Percentiles rank a stretch among this genome's conserved stretches.
These are phyloP conservation scores for Melikaiella ostensackeni DNA, from an alignment of 2,888 invertebrate genomes.

Conservation along the genomic window DNA sequence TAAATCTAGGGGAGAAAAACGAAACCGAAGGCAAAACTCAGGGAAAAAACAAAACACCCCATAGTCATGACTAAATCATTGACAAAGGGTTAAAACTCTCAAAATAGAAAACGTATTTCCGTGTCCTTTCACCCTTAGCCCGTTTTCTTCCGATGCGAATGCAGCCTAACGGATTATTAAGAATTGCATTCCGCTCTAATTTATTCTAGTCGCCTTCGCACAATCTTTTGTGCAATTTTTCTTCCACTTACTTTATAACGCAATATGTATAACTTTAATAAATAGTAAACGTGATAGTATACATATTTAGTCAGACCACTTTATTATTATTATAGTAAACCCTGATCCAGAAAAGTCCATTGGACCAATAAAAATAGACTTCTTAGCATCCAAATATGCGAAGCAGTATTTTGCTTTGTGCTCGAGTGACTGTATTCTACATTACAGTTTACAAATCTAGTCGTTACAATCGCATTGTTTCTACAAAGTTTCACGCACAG, in stretches of 20 bases:
- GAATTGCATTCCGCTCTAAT: slow-evolving; percentile 16
- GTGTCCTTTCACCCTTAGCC: background rate
- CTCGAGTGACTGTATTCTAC: slow-evolving; percentile 25
- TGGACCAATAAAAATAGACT: slow-evolving; percentile 39
- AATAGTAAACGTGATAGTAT: slow-evolving; percentile 44
- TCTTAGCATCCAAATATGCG: slow-evolving; percentile 19
- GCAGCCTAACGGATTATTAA: slow-evolving; percentile 18
- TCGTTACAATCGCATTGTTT: slow-evolving; percentile 26
- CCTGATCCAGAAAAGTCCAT: slow-evolving; percentile 31
- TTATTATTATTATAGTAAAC: slow-evolving; percentile 38
- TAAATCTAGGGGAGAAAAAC: background rate
- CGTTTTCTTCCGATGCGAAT: background rate
- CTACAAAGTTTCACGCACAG: slow-evolving; percentile 8
- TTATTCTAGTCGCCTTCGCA: slow-evolving; percentile 8
- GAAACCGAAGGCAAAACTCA: slow-evolving; percentile 1
- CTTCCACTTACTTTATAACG: slow-evolving; percentile 1
- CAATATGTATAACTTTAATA: slow-evolving; percentile 19
- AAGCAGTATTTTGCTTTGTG: slow-evolving; percentile 34
- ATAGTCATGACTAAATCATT: background rate
- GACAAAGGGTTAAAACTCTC: background rate
- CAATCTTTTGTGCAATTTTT: background rate
- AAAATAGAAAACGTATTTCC: background rate
- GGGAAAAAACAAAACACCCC: background rate
- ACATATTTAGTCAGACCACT: slow-evolving; percentile 47
- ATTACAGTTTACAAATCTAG: slow-evolving; percentile 27